phyloP scores from a whole-genome alignment of 1,140 invertebrate genomes.

The Belonocnema kinseyi region DNA sequence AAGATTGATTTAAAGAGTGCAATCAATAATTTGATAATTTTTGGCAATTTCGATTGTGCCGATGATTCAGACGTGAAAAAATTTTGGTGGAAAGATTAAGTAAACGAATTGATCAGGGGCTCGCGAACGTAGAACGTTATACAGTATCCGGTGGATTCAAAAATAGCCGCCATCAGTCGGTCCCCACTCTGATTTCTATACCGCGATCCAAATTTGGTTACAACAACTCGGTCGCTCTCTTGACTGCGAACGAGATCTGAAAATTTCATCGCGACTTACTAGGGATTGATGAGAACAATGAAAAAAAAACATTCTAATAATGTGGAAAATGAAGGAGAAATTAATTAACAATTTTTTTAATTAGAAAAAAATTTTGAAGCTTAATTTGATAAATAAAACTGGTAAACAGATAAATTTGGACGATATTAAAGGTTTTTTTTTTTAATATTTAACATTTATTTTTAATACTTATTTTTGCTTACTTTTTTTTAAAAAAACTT shows the following conservation, averaged over 20 bases:
- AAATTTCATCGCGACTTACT: conserved; percentile 20
- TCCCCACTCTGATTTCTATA: conserved; percentile 59
- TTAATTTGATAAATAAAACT: no score
- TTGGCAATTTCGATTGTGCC: no score
- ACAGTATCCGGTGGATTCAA: conserved; percentile 70
- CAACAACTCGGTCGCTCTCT: conserved; percentile 51
- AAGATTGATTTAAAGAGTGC: no score
- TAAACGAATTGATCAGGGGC: conserved; percentile 42
- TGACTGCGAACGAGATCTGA: conserved; percentile 16
- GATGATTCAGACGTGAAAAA: neutral
- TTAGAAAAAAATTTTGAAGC: no score
- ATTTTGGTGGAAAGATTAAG: conserved; percentile 23
- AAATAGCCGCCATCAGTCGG: conserved; percentile 67
- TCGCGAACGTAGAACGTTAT: conserved; percentile 49
- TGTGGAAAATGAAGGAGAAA: neutral
- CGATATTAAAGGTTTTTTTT: no score
- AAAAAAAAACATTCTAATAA: neutral
- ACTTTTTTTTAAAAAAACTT: neutral
- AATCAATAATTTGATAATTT: no score
- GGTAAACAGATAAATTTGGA: no score
- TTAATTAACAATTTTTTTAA: no score
- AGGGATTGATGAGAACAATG: neutral
- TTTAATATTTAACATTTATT: no score
- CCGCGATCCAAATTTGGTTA: conserved; percentile 74
- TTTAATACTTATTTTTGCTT: neutral